phyloP scores from a whole-genome alignment of 2,797 vertebrate genomes.

The Cygnus olor region DNA sequence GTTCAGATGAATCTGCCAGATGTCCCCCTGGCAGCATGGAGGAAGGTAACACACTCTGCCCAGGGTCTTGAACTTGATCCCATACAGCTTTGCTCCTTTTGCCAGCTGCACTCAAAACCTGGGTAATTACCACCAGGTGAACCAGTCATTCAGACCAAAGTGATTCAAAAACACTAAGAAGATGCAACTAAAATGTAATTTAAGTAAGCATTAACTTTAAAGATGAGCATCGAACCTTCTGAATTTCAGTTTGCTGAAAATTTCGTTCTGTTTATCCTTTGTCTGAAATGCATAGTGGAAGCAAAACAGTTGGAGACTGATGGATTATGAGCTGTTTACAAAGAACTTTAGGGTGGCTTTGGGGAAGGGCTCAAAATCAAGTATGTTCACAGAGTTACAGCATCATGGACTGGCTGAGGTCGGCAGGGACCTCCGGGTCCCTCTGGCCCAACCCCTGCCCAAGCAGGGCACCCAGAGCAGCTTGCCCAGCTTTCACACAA shows the following conservation, averaged over 20 bases:
- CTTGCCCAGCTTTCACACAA: neutral
- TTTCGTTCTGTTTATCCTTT: neutral
- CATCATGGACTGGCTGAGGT: neutral
- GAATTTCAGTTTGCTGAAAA: neutral
- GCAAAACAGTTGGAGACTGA: neutral
- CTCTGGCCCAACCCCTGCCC: neutral
- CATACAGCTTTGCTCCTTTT: neutral
- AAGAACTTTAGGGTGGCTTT: neutral
- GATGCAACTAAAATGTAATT: neutral
- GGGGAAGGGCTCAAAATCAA: neutral
- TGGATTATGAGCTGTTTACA: neutral
- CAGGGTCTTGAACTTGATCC: neutral
- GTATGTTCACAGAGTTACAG: neutral
- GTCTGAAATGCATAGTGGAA: neutral
- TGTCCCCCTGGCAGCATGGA: accelerated
- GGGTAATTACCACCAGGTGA: neutral
- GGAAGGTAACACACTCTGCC: neutral
- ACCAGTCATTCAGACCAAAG: neutral
- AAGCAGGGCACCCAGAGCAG: neutral
- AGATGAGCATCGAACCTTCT: neutral
- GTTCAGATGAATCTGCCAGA: neutral
- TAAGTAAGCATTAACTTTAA: neutral
- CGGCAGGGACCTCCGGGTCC: neutral
- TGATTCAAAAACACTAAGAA: neutral
- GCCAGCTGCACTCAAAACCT: neutral